Conservation (phyloP, 2,113 vertebrate species). For the Globicephala melas region DNA sequence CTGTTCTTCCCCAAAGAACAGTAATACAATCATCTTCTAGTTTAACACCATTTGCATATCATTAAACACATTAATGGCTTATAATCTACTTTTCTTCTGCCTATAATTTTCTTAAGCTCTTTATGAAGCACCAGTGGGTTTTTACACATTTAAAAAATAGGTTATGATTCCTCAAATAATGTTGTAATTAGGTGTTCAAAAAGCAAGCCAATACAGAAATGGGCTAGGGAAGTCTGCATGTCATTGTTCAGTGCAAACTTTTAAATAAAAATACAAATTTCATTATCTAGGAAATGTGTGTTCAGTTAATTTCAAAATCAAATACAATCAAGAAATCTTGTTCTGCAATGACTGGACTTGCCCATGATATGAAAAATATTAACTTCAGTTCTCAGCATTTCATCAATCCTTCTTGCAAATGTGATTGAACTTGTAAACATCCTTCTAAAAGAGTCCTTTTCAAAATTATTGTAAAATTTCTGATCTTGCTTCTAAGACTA, state of each 20-base stretch:
- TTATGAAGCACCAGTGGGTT: background rate
- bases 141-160: conserved; percentile 21
- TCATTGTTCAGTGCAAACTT: background rate
- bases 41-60: conserved; percentile 49
- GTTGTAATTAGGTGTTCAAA: conserved; percentile 28
- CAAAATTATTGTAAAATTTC: background rate
- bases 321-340: conserved; percentile 35
- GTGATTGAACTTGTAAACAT: conserved; percentile 6
- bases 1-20: conserved; percentile 34
- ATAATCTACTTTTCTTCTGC: conserved; percentile 3
- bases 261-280: conserved; percentile 43
- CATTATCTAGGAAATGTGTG: conserved; percentile 8
- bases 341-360: background rate
- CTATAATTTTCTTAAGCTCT: background rate
- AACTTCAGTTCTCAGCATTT: background rate
- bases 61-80: conserved; percentile 29
- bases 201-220: conserved; percentile 5
- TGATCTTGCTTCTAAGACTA: background rate
- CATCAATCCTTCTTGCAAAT: background rate
- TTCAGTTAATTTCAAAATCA: conserved; percentile 24
- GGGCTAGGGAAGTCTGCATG: background rate
- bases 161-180: conserved; percentile 16
- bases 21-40: conserved; percentile 24
- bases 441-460: background rate
- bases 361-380: background rate